Evolutionary conservation across 2,113 vertebrate genomes (phyloP).

Genomic region (Rhynchomys soricoides): DNA sequence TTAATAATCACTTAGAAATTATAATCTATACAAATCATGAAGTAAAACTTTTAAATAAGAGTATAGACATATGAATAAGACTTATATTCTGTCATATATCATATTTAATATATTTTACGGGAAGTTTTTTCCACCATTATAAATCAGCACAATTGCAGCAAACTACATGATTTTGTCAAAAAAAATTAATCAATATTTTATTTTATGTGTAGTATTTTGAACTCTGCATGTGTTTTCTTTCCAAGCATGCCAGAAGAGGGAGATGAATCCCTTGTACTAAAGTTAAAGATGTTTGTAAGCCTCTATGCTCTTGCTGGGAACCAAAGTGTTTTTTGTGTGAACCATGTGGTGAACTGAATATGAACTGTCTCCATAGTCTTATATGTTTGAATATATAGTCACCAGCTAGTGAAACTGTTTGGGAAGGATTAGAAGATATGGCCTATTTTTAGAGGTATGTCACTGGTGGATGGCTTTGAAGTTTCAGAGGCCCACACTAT

Average conservation of each 20-base stretch:
- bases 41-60: neutral
- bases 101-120: neutral
- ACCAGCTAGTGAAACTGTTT: neutral
- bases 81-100: neutral
- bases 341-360: no score
- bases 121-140: neutral
- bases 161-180: neutral
- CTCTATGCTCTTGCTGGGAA: neutral
- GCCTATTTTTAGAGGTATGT: neutral
- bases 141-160: neutral
- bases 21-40: neutral
- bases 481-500: neutral
- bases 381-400: neutral
- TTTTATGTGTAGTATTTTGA: neutral
- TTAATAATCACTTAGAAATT: neutral
- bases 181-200: neutral
- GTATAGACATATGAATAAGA: neutral
- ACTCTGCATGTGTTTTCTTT: neutral
- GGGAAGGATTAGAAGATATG: neutral
- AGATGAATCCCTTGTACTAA: neutral
- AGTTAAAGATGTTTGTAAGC: neutral
- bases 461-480: no score
- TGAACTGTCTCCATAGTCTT: neutral
- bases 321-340: neutral
- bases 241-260: neutral